Evolutionary conservation across 2,113 vertebrate species (phyloP).

Genomic region (Antennarius striatus): DNA sequence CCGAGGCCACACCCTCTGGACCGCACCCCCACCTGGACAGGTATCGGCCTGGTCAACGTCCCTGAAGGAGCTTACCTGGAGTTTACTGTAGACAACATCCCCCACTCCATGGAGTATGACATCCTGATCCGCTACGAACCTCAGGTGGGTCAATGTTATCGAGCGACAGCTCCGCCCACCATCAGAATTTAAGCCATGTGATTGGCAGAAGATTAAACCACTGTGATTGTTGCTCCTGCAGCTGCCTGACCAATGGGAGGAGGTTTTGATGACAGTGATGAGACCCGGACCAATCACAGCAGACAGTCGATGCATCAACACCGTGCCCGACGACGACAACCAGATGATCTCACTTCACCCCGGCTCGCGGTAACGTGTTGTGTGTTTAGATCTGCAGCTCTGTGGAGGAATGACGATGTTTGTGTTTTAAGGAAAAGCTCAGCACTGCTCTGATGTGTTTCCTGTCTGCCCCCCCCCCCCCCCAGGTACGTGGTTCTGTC

Average conservation of each 20-base stretch:
- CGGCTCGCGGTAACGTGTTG: constrained; percentile 83
- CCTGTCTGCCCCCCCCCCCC: constrained; percentile 5
- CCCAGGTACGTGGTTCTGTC: constrained; percentile 87
- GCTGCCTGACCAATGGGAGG: constrained; percentile 97
- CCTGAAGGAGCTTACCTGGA: constrained; percentile 92
- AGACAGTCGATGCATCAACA: constrained; percentile 92
- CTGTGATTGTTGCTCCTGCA: constrained; percentile 47
- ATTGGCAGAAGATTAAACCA: not conserved
- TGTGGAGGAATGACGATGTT: too few relatives aligned
- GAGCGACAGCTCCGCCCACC: not conserved
- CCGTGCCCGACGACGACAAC: constrained; percentile 92
- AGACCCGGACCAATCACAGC: constrained; percentile 86
- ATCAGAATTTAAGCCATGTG: too few relatives aligned
- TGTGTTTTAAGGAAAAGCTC: too few relatives aligned
- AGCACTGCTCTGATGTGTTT: not conserved
- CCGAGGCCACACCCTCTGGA: constrained; percentile 86
- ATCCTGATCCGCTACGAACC: constrained; percentile 94
- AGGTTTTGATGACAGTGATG: constrained; percentile 87
- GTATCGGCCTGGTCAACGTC: constrained; percentile 90
- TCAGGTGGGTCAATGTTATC: constrained; percentile 79
- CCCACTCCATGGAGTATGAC: constrained; percentile 95
- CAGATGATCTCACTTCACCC: constrained; percentile 90
- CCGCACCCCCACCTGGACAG: constrained; percentile 93
- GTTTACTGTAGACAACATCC: constrained; percentile 91
- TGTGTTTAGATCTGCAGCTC: too few relatives aligned